Evolutionary conservation across 2,113 vertebrate genomes (phyloP), one percentile per base, ranked within the genome.

Genomic region (Carassius carassius): DNA sequence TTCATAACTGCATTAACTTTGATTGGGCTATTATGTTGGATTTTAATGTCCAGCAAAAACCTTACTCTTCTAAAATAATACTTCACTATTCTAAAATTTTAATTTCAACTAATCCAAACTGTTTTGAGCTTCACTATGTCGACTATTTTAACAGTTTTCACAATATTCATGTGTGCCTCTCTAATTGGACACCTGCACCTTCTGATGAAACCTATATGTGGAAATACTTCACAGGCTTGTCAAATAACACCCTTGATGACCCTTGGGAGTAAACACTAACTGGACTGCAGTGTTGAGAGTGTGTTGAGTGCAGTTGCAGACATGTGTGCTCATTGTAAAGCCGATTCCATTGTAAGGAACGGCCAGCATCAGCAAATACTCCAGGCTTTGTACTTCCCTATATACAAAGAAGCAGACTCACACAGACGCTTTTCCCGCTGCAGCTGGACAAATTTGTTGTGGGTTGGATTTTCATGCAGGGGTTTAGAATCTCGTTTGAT

Each of bases 281-380:
- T 14, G 13, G 19, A 60, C 6, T 14, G 69, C n/a, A 5, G 2
- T 63, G 29, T 51, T 37, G 49, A 9, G 58, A 29, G 62, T 44
- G 29, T 56, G 0, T 35, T 56, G 60, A 70, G 32, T 13, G 8
- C 23, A 25, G 44, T 29, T 37, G 47, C 49, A 17, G n/a, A 21
- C 23, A 41, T 75, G 44, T 80, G 79, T 67, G 56, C 72, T 81
- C 47, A 70, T 84, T 86, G 87, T 84, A 84, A 77, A 63, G 54
- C 85, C 65, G 44, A 47, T 83, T 75, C 87, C 67, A 73, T 85
- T 89, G 86, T 85, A 82, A 51, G 54, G 72, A 60, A 60, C 5
- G 1, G 17, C 47, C 72, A 73, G 76, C 67, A 81, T 88, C 83
- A 88, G 89, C 85, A 87, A 77, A 89, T 89, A 87, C 83, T 77